Evolutionary conservation across 2,113 vertebrate genomes (phyloP), one percentile per base, ranked within the genome.

Genomic region (Eudyptes chrysolophus): DNA sequence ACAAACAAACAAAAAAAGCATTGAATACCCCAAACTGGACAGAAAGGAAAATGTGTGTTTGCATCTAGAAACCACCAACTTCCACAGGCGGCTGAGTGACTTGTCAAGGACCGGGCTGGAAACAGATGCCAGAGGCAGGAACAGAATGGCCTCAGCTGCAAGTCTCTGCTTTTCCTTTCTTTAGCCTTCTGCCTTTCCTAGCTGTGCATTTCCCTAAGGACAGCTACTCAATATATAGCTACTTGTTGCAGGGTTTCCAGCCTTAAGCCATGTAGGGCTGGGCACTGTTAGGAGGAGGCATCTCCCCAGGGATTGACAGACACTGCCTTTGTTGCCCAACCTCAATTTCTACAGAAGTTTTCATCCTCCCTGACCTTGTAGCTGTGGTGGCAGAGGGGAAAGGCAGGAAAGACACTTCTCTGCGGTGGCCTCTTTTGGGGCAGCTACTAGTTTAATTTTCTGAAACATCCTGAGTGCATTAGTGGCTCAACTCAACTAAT

Each of bases 401-500:
- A 84, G 60, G 38, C 68, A 92, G 72, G 62, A 80, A 80, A 57
- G n/a, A 54, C 15, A 40, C 13, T 91, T 84, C 25, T 61, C 58
- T 25, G 36, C 0, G 0, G 0, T 80, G 84, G 49, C 93, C 84
- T 86, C 46, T 83, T 95, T 94, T 54, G 69, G 49, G 32, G 44
- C 70, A 69, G 52, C 71, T 78, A 40, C 36, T 65, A 46, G 65
- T 57, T 85, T 51, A 76, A 69, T 42, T 58, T 94, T 76, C 84
- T 1, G 75, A 93, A 87, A 71, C 57, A 89, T 76, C 58, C 30
- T 2, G 58, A 84, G 51, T 0, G 0, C 20, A 8, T 84, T 64
- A 94, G 34, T 38, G 70, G 58, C 81, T 96, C 54, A 7, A 58
- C 27, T 81, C 38, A n/a, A 38, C 84, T 96, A 97, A 97, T 97